Percentiles rank a stretch among this genome's conserved stretches.
phyloP scores from a whole-genome alignment of 1,140 invertebrate species.

The Atta cephalotes region DNA sequence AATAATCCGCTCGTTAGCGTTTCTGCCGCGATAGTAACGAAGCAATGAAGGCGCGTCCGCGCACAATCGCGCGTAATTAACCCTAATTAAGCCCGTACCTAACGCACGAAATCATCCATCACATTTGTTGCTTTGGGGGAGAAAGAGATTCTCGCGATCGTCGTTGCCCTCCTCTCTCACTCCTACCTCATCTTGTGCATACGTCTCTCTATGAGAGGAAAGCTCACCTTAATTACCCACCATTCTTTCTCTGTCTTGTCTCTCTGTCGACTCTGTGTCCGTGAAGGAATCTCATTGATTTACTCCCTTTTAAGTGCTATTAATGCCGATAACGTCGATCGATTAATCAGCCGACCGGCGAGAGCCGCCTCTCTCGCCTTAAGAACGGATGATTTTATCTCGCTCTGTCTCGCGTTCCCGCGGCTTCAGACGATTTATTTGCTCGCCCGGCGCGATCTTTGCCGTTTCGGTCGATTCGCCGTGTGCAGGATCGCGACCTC shows the following conservation, averaged over 20 bases:
- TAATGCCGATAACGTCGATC: slow-evolving; percentile 70
- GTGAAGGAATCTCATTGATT: slow-evolving; percentile 65
- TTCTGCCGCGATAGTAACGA: slow-evolving; percentile 71
- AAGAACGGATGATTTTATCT: slow-evolving; percentile 57
- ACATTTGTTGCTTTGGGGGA: slow-evolving; percentile 36
- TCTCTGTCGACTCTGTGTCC: slow-evolving; percentile 12
- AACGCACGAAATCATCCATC: slow-evolving; percentile 75
- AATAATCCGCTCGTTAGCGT: slow-evolving; percentile 77
- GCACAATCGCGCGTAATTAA: slow-evolving; percentile 81
- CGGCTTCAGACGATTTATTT: slow-evolving; percentile 48
- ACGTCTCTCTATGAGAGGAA: slow-evolving; percentile 59
- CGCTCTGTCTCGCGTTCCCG: slow-evolving; percentile 58
- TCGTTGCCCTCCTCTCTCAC: background rate
- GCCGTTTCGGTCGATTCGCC: slow-evolving; percentile 26
- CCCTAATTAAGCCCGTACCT: slow-evolving; percentile 78
- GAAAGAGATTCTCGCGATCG: slow-evolving; percentile 26
- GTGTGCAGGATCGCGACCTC: slow-evolving; percentile 46
- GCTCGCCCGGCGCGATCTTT: slow-evolving; percentile 36
- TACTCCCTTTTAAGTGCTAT: slow-evolving; percentile 63
- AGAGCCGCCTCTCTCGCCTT: slow-evolving; percentile 58
- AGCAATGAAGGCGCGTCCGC: slow-evolving; percentile 63
- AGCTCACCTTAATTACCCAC: slow-evolving; percentile 70
- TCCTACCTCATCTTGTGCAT: background rate
- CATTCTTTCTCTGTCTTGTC: slow-evolving; percentile 31
- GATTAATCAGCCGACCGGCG: slow-evolving; percentile 53